Evolutionary conservation across 2,113 vertebrate species (phyloP), one percentile per base, ranked within the genome.

Genomic region (Nasalis larvatus): DNA sequence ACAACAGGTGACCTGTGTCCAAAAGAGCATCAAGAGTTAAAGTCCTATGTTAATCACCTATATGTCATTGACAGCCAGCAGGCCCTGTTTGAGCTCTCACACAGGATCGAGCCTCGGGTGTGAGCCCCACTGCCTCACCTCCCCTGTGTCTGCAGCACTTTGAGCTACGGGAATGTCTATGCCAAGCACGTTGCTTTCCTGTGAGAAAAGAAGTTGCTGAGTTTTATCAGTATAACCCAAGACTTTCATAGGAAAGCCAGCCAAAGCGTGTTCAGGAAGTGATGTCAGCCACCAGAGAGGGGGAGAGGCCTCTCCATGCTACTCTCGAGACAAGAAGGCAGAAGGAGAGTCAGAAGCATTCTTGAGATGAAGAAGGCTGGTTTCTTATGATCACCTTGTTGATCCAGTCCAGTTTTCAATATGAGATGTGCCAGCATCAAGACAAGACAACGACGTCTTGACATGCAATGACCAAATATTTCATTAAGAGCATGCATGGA

Each of bases 31-130:
- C 98, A 99, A 0, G 99, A 99, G 89, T 98, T 99, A 93, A 99
- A 99, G 98, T 98, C 99, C 92, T 99, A 99, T 32, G 92, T 99
- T 14, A 99, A 99, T 96, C 99, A 99, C 98, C 99, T 99, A 97
- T 99, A 99, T 0, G 98, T 99, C 98, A 99, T 99, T 4, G 99
- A 99, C 99, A 99, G 99, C 99, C 99, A 99, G 98, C 99, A 99
- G 98, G 99, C 99, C 97, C 99, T 99, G 92, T 99, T 99, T 73
- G 99, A 99, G 95, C 99, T 99, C 95, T 99, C 99, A 0, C 99
- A 99, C 98, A 98, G 99, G 98, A 99, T 99, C 97, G 99, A 99
- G 98, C 99, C 99, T 0, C 99, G 99, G 23, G 97, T 84, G 42
- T 99, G 99, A 99, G 97, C 91, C 0, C 35, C 20, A 6, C 96